Conservation (phyloP, 1,140 invertebrate species). For the Drosophila pallidifrons region DNA sequence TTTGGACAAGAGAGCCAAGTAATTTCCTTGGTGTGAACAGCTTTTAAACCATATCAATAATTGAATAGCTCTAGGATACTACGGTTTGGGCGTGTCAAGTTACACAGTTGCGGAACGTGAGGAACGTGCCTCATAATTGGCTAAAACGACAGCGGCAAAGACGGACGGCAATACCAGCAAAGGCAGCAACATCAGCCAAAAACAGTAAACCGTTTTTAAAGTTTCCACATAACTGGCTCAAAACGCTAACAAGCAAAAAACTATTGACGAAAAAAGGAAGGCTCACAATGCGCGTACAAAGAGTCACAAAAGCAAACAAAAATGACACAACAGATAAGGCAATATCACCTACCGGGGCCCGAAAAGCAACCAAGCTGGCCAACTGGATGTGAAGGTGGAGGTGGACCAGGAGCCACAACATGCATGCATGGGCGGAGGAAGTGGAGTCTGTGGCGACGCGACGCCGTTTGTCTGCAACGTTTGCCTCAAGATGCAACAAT, state of each 20-base stretch:
- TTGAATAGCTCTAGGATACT: constrained; percentile 34
- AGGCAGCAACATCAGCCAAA: constrained; percentile 62
- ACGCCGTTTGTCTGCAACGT: constrained; percentile 57
- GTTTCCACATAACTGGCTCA: constrained; percentile 53
- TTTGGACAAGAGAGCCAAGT: not conserved
- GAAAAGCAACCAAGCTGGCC: constrained; percentile 20
- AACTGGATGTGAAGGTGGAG: constrained; percentile 23
- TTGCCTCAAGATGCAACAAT: constrained; percentile 68
- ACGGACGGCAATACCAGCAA: constrained; percentile 12
- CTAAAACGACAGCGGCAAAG: constrained; percentile 15
- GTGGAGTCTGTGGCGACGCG: constrained; percentile 28
- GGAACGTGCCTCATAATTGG: constrained; percentile 73
- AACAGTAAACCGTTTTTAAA: constrained; percentile 63
- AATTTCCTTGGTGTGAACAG: not conserved
- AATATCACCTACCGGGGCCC: constrained; percentile 74
- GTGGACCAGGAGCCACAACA: constrained; percentile 16
- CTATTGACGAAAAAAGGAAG: constrained; percentile 69
- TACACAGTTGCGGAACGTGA: constrained; percentile 45
- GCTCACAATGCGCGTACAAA: constrained; percentile 69
- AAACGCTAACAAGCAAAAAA: constrained; percentile 74
- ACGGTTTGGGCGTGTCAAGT: constrained; percentile 21
- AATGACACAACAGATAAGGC: constrained; percentile 84
- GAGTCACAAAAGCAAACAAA: constrained; percentile 72
- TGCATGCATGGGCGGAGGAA: not conserved
- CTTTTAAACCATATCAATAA: constrained; percentile 29